phyloP scores from a whole-genome alignment of 2,888 invertebrate species.

The Luffia ferchaultella region DNA sequence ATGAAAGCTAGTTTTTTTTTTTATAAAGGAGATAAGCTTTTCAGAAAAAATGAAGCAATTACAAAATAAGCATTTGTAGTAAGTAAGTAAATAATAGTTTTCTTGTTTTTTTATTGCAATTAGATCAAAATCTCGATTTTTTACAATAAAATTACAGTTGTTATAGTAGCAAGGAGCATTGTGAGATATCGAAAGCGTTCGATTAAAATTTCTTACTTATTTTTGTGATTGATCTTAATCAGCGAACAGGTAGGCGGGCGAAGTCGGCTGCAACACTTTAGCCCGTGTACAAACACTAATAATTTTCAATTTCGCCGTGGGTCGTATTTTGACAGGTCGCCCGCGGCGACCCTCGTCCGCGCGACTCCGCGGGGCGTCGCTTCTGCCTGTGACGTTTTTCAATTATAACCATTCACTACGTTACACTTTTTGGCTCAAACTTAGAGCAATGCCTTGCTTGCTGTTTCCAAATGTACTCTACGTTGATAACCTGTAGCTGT shows the following conservation, averaged over 20 bases:
- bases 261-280: not conserved
- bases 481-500: not conserved
- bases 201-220: too few species aligned
- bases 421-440: slow-evolving; percentile 36
- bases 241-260: not conserved
- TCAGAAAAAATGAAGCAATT: too few species aligned
- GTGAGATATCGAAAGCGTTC: too few species aligned
- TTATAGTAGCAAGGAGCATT: too few species aligned
- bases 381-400: slow-evolving; percentile 48
- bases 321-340: slow-evolving; percentile 41
- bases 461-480: not conserved
- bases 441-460: not conserved
- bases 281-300: slow-evolving; percentile 24
- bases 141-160: too few species aligned
- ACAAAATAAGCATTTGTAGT: too few species aligned
- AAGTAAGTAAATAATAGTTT: too few species aligned
- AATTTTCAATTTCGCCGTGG: slow-evolving; percentile 38
- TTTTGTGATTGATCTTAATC: too few species aligned
- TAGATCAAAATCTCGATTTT: too few species aligned
- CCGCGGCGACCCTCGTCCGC: slow-evolving; percentile 40
- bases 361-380: slow-evolving; percentile 47
- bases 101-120: too few species aligned
- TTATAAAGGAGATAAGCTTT: too few species aligned
- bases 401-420: slow-evolving; percentile 52
- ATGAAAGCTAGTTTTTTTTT: too few species aligned